Evolutionary conservation across 2,113 vertebrate genomes (phyloP), one percentile per base, ranked within the genome.

Genomic region (Dipodomys ordii): DNA sequence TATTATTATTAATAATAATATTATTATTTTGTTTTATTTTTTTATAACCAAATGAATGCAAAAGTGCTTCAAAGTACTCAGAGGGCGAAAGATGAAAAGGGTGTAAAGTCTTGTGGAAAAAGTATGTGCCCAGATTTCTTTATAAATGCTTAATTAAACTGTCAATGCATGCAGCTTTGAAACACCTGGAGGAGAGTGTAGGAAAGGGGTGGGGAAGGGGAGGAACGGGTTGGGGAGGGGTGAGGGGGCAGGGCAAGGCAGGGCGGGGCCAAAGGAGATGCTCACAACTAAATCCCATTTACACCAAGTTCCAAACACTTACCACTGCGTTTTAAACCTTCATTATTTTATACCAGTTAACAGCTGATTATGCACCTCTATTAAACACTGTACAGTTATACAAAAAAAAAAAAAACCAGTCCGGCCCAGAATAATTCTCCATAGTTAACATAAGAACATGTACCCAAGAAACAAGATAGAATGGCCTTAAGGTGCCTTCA

Each of bases 31-130:
- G 77, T 95, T 97, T 94, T 94, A 96, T 97, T 98, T 96, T 97
- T 98, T 97, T 98, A 98, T 98, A 98, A 98, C 98, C 98, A 98
- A 98, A 97, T 98, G 96, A 98, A 98, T 98, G 98, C 98, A 98
- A 98, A 99, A 99, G 99, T 99, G 99, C 99, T 99, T 99, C 98
- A 97, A 98, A 98, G 99, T 99, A 99, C 99, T 99, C 99, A 99
- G 99, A 99, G 99, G 99, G 99, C 99, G 99, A 99, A 99, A 99
- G 98, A 98, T 98, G 98, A 98, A 98, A 98, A 25, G 98, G 99
- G 98, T 99, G 98, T 98, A 98, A 98, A 96, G 96, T 98, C 98
- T 97, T 98, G 93, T 98, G 98, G 98, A 98, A 97, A 99, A 99
- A 99, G 99, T 99, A 99, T 98, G 99, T 57, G 53, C 53, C 99